Conservation (phyloP, 2,113 vertebrate species). For the Illadopsis cleaveri region DNA sequence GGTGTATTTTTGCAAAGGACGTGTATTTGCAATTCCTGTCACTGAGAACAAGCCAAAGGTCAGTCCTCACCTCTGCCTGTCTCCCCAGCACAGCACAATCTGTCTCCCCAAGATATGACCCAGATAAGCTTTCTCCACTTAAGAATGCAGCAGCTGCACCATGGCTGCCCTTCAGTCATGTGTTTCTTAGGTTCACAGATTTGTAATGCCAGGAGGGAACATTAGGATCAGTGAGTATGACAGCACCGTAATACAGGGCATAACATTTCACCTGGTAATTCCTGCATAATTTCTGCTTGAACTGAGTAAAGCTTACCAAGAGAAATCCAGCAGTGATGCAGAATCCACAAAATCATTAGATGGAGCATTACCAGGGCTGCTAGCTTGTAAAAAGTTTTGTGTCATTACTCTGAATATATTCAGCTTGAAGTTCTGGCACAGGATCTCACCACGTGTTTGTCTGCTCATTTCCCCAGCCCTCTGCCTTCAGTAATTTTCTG, state of each 20-base stretch:
- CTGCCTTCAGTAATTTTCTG: neutral
- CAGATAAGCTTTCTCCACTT: neutral
- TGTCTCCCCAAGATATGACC: neutral
- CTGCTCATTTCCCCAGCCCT: neutral
- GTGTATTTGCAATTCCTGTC: neutral
- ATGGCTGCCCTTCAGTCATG: neutral
- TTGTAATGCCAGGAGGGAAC: conserved; percentile 33
- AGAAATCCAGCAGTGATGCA: neutral
- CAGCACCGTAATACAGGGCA: neutral
- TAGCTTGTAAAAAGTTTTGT: neutral
- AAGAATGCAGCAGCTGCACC: conserved; percentile 8
- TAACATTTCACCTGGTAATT: conserved; percentile 48
- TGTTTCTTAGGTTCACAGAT: neutral
- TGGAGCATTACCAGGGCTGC: neutral
- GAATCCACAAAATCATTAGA: neutral
- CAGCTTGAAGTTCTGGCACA: neutral
- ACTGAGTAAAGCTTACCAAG: neutral
- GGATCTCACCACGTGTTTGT: neutral
- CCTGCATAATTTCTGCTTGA: neutral
- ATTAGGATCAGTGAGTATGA: conserved; percentile 22
- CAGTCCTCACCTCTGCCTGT: neutral
- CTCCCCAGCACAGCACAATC: neutral
- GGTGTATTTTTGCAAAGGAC: neutral
- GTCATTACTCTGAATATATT: neutral
- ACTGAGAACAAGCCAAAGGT: conserved; percentile 13